Base-by-base conservation (phyloP, 2,888 invertebrate species). In the Pharmacophagus antenor region DNA sequence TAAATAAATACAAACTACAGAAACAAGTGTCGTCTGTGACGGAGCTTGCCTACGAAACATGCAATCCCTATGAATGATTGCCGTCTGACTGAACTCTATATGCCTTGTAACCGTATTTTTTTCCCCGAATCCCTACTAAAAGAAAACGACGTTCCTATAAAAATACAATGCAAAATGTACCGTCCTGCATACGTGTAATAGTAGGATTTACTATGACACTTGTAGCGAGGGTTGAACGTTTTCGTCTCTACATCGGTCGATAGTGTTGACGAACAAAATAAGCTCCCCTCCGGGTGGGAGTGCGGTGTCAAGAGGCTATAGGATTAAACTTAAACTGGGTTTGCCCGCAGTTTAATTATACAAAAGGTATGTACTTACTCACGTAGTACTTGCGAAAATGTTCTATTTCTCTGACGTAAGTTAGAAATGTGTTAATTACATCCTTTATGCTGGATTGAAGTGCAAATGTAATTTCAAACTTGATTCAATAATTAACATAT, bases 261-360 rank as follows among this genome's bases (percentile, higher is more conserved):
- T 72, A 88, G 86, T 85, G 87, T 88, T 87, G 87, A 86, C 86
- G 85, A 85, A 88, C 87, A 86, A 87, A 88, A 90, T 89, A 89
- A 88, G 84, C 87, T 86, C 82, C 85, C 85, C 84, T 79, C 72
- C 68, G 77, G 73, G 80, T 74, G 80, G 79, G 80, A 82, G 85
- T 80, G 85, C 79, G 85, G 86, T 87, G 88, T 90, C 89, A 90
- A 89, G 88, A 88, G 88, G 89, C 87, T 88, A 87, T 85, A 87
- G 87, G 88, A 90, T 89, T 89, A 88, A 88, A 89, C 88, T 88
- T 85, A 85, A 87, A 89, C 87, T 85, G 82, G 85, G 85, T 87
- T 87, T 84, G 82, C 82, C 87, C 83, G 79, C 84, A 86, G 84
- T 87, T 88, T 87, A 89, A 88, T 89, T 88, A 88, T 87, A 88